Conservation (phyloP, 2,113 vertebrate species). For the Coracopsis vasa region DNA sequence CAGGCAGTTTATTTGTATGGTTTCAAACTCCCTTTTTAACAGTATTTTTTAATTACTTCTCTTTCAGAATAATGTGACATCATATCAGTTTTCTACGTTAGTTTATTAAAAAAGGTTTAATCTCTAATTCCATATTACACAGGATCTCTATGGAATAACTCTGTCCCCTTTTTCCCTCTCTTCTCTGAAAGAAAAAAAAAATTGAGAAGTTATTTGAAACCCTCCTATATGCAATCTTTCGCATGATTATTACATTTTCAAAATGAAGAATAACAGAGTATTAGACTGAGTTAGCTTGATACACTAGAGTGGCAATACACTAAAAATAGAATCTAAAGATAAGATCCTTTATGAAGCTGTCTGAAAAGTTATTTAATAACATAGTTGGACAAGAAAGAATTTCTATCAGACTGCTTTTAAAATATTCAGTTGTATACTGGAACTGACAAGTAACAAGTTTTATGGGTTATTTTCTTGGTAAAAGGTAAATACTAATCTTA, state of each 20-base stretch:
- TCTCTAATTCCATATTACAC: background rate
- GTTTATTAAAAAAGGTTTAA: background rate
- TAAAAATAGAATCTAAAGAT: background rate
- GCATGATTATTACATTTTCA: background rate
- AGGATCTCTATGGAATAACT: background rate
- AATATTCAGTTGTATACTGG: background rate
- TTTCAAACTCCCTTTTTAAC: background rate
- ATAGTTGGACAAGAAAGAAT: background rate
- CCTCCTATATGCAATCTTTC: background rate
- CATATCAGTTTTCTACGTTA: background rate
- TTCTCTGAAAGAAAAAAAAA: background rate
- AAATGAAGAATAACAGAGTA: background rate
- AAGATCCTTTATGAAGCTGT: background rate
- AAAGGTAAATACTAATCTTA: background rate
- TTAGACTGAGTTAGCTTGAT: background rate
- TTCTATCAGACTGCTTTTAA: background rate
- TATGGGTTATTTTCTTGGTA: background rate
- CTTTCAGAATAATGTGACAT: background rate
- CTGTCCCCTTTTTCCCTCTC: background rate
- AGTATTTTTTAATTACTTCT: background rate
- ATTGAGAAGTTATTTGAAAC: background rate
- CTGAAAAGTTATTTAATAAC: background rate
- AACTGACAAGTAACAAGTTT: background rate
- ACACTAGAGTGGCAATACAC: background rate
- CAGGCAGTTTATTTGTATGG: background rate